Percentiles rank a stretch among this genome's conserved stretches.
phyloP scores from a whole-genome alignment of 2,888 invertebrate genomes.

The Cataglyphis albicans region DNA sequence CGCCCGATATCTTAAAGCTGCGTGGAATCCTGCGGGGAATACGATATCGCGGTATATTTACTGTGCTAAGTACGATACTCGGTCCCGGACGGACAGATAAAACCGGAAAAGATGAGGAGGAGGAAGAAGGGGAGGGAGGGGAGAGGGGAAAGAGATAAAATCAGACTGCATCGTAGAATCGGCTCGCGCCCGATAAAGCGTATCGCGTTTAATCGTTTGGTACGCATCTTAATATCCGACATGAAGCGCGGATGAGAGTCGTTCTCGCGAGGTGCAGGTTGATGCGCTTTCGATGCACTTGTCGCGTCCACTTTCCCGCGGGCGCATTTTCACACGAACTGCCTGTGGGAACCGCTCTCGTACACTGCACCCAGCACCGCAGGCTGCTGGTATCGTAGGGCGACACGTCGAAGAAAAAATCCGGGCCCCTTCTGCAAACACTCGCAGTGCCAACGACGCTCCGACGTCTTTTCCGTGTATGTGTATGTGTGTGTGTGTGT shows the following conservation, averaged over 20 bases:
- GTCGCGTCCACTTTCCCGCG: constrained; percentile 80
- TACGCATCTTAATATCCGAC: constrained; percentile 6
- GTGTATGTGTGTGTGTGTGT: background rate
- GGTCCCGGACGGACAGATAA: constrained; percentile 35
- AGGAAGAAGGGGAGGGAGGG: rapidly evolving
- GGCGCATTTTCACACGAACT: constrained; percentile 82
- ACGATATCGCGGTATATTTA: constrained; percentile 70
- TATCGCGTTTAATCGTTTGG: constrained; percentile 52
- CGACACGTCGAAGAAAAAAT: constrained; percentile 73
- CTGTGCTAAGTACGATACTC: constrained; percentile 64
- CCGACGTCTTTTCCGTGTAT: background rate
- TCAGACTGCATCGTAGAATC: constrained; percentile 24
- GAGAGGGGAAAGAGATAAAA: background rate
- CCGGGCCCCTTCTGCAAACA: constrained; percentile 79
- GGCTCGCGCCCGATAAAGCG: background rate
- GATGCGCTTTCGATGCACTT: constrained; percentile 76
- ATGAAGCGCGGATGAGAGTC: background rate
- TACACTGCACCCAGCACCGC: constrained; percentile 76
- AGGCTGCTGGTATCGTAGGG: constrained; percentile 67
- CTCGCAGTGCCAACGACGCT: constrained; percentile 51
- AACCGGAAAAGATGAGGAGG: background rate
- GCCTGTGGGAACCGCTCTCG: constrained; percentile 82
- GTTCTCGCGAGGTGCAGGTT: constrained; percentile 45
- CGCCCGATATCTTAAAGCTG: constrained; percentile 61
- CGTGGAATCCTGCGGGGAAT: constrained; percentile 56